Conservation (phyloP, 2,113 vertebrate genomes). For the Aleadryas rufinucha region DNA sequence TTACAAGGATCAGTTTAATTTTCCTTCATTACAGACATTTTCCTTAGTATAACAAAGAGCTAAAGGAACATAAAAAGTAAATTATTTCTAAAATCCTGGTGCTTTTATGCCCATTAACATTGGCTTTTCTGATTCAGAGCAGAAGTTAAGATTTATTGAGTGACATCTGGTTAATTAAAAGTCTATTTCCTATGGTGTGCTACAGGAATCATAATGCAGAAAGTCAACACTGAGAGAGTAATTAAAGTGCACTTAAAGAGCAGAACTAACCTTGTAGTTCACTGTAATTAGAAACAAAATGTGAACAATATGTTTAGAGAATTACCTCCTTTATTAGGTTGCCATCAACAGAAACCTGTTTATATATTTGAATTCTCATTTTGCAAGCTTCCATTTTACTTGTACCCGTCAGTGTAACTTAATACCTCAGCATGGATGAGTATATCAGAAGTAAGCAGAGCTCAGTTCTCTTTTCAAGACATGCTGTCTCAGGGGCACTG, state of each 20-base stretch:
- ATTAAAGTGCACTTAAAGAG: slow-evolving; percentile 70
- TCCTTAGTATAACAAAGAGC: neutral
- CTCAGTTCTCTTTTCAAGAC: neutral
- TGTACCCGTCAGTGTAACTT: slow-evolving; percentile 19
- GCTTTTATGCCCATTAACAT: neutral
- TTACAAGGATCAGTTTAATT: slow-evolving; percentile 12
- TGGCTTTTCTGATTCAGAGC: slow-evolving; percentile 56
- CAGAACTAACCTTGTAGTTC: slow-evolving; percentile 68
- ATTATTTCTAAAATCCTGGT: slow-evolving; percentile 35
- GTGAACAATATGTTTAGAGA: slow-evolving; percentile 62
- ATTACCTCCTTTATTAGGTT: slow-evolving; percentile 65
- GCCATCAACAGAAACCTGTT: slow-evolving; percentile 50
- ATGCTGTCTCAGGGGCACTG: neutral
- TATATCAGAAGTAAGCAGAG: neutral
- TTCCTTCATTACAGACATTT: slow-evolving; percentile 14
- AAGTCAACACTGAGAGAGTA: slow-evolving; percentile 71
- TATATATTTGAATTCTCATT: slow-evolving; percentile 59
- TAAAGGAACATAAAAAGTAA: slow-evolving; percentile 10
- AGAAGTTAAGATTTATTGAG: slow-evolving; percentile 72
- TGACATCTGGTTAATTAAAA: slow-evolving; percentile 78
- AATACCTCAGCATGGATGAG: neutral
- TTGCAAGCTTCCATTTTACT: slow-evolving; percentile 31
- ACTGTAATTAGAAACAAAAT: slow-evolving; percentile 75
- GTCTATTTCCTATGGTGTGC: slow-evolving; percentile 63
- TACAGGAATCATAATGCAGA: slow-evolving; percentile 70